Base-by-base conservation (phyloP, 2,888 invertebrate genomes). In the Phragmatobia fuliginosa region DNA sequence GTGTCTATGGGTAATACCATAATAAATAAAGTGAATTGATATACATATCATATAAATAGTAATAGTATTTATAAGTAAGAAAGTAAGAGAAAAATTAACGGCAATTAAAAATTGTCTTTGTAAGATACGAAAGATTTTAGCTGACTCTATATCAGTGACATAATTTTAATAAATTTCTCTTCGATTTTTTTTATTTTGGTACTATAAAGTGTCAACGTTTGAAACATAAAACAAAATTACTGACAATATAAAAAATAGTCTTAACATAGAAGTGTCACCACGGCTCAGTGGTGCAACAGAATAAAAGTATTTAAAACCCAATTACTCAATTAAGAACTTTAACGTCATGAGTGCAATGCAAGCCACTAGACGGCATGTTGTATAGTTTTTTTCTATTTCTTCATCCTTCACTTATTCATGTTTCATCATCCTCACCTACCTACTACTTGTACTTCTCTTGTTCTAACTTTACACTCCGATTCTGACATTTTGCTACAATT, bases 321-420 rank as follows among this genome's bases (percentile, higher is more conserved):
- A 49, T n/a, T 18, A 7, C 45, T 49, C 10, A 21, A n/a, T 49
- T 49, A 21, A n/a, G 45, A 21, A 8, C 21, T 49, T n/a, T 1
- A 6, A 14, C 49, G 16, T 52, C 33, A 10, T 28, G 36, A 21
- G 36, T 66, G 60, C 60, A 60, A 41, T 41, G 66, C 60, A 33
- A 66, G 33, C 60, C 66, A 2, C 60, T 49, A 45, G 32, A 60
- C 45, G n/a, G 66, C 45, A 59, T 60, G 45, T 66, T 32, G 16
- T 31, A 45, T 32, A 45, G 59, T 45, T 45, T 45, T 60, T n/a
- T 32, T 66, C 8, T 45, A 31, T 60, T 32, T 66, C 25, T 49
- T 60, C 41, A 45, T 41, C n/a, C 6, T 31, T 45, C 41, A 56
- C 56, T 56, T 28, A 21, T 56, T 5, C 36, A 25, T 36, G 1